phyloP scores from a whole-genome alignment of 2,797 vertebrate species.

The Erpetoichthys calabaricus region DNA sequence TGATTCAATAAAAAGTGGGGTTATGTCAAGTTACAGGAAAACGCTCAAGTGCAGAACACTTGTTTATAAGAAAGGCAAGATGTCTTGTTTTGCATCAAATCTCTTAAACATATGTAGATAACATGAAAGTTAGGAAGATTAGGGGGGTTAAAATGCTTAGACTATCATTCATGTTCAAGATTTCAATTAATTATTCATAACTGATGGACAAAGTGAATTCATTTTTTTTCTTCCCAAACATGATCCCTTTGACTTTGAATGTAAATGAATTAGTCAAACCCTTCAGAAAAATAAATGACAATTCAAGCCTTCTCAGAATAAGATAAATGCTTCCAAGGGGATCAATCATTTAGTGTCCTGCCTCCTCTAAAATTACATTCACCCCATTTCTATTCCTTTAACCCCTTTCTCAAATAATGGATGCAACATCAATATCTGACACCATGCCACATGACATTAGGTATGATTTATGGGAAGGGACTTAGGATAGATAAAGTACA shows the following conservation, averaged over 20 bases:
- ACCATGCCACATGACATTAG: conserved; percentile 25
- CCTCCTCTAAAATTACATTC: conserved; percentile 27
- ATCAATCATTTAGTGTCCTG: conserved; percentile 23
- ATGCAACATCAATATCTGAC: conserved; percentile 25
- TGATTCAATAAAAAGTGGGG: no score
- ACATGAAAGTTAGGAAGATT: no score
- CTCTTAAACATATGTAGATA: no score
- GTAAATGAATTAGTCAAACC: conserved; percentile 10
- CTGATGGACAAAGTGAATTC: no score
- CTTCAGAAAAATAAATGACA: conserved; percentile 18
- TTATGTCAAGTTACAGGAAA: no score
- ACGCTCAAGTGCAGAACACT: no score
- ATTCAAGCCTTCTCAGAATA: conserved; percentile 18
- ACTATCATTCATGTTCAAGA: no score
- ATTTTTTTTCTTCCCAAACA: no score
- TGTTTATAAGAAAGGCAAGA: no score
- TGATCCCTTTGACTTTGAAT: neutral
- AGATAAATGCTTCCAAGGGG: conserved; percentile 23
- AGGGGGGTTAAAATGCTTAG: no score
- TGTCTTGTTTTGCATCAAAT: no score
- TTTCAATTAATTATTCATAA: no score
- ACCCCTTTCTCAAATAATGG: conserved; percentile 23
- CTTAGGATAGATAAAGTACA: conserved; percentile 25
- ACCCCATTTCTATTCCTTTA: conserved; percentile 13
- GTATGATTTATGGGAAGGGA: conserved; percentile 29